Evolutionary conservation across 2,888 invertebrate species (phyloP).

Genomic region (Nasonia oneida): DNA sequence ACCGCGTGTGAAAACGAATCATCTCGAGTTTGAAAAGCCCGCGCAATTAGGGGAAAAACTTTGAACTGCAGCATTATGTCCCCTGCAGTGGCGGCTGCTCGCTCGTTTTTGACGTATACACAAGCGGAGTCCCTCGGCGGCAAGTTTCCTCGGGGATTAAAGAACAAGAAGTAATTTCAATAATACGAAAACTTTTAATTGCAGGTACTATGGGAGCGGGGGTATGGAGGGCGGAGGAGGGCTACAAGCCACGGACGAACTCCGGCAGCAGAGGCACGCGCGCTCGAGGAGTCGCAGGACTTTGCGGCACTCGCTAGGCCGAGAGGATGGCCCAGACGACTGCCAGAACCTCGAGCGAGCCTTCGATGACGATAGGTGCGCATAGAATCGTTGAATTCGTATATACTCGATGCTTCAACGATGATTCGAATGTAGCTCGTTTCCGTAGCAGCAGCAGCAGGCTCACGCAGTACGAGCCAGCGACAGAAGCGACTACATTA

Average conservation of each 20-base stretch:
- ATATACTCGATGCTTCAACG: no score
- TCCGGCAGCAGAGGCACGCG: conserved; percentile 77
- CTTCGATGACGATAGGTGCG: conserved; percentile 70
- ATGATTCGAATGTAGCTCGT: no score
- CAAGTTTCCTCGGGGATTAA: conserved; percentile 1
- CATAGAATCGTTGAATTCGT: neutral
- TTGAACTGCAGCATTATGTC: neutral
- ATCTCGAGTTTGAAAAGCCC: conserved; percentile 13
- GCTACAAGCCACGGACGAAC: conserved; percentile 77
- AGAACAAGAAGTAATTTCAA: conserved; percentile 27
- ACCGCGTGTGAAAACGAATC: neutral
- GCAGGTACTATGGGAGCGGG: conserved; percentile 79
- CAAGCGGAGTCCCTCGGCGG: neutral
- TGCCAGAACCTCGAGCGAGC: conserved; percentile 23
- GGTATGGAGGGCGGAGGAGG: conserved; percentile 79
- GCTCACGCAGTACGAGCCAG: conserved; percentile 6
- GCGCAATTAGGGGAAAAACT: conserved; percentile 22
- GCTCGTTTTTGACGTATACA: neutral
- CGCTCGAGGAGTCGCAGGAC: conserved; percentile 67
- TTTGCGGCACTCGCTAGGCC: conserved; percentile 59
- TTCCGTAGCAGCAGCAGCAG: neutral
- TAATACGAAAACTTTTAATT: conserved; percentile 50
- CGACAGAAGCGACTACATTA: conserved; percentile 14
- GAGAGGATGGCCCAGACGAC: conserved; percentile 67
- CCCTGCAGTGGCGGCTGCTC: neutral